Evolutionary conservation across 2,113 vertebrate genomes (phyloP), one percentile per base, ranked within the genome.

Genomic region (Myrmecophaga tridactyla): DNA sequence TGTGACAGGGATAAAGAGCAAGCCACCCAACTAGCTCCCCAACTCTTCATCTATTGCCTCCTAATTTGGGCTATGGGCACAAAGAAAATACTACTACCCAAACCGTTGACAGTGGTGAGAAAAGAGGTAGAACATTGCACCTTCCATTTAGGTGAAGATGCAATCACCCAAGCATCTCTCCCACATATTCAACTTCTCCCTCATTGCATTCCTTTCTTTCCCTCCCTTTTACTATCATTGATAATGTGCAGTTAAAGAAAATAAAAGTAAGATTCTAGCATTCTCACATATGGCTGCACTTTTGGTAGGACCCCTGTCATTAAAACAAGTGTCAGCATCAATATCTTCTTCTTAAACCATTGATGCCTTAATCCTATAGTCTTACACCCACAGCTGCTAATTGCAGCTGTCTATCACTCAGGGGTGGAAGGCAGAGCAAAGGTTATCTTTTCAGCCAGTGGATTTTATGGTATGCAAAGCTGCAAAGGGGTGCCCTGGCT

Each of bases 281-380:
- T 87, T 91, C 60, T 93, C 53, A 48, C 12, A 34, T 31, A 70
- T 34, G 41, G 29, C 12, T 92, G 39, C 31, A 18, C 60, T 46
- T 82, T 56, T 86, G 18, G 3, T 7, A 60, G 21, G 15, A 60
- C 51, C 72, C 31, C 10, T 65, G 46, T 85, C 14, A 60, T 82
- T 78, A 70, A 78, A 96, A 15, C 39, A 77, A 89, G 48, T 72
- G 20, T 90, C 83, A 86, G 41, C 25, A 60, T 43, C 82, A 69
- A 60, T 72, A 48, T 82, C 67, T 80, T 43, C 73, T 80, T 81
- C 76, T 81, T 41, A 56, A 97, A 48, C 51, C 77, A 90, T 18
- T 92, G 83, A 92, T 89, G 91, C 91, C 77, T 53, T 13, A 91
- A 81, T 86, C 39, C 36, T 18, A 11, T 82, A 62, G 84, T 88